Evolutionary conservation across 2,888 invertebrate genomes (phyloP).

Genomic region (Drosophila monieri): DNA sequence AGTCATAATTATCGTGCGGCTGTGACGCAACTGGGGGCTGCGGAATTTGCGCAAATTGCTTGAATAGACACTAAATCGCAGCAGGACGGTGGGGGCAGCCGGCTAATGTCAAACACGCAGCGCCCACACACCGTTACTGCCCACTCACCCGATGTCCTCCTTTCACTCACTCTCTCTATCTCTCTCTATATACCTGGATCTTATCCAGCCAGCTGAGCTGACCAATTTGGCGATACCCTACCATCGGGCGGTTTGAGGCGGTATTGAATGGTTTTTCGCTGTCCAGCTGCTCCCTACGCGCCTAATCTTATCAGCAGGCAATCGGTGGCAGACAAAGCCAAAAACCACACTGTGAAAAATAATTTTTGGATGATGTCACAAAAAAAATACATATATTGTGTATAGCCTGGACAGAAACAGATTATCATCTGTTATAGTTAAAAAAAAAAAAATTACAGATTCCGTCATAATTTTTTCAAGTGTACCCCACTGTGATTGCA

Average conservation of each 20-base stretch:
- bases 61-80: conserved; percentile 38
- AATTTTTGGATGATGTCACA: not conserved
- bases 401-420: too few relatives aligned
- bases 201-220: conserved; percentile 5
- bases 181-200: not conserved
- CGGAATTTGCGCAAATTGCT: conserved; percentile 70
- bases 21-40: conserved; percentile 68
- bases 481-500: conserved; percentile 14
- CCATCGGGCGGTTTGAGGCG: conserved; percentile 57
- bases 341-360: conserved; percentile 8
- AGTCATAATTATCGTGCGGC: conserved; percentile 64
- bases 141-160: not conserved
- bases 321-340: conserved; percentile 2
- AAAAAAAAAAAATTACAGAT: not conserved
- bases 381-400: too few relatives aligned
- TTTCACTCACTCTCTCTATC: not conserved
- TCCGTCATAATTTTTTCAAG: not conserved
- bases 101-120: conserved; percentile 42
- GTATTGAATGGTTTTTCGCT: conserved; percentile 44
- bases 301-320: conserved; percentile 34
- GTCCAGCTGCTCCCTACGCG: conserved; percentile 1
- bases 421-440: too few relatives aligned
- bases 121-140: conserved; percentile 17
- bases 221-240: conserved; percentile 49
- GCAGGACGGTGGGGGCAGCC: conserved; percentile 24